phyloP scores from a whole-genome alignment of 1,140 invertebrate genomes.

The Polypedilum pembai region DNA sequence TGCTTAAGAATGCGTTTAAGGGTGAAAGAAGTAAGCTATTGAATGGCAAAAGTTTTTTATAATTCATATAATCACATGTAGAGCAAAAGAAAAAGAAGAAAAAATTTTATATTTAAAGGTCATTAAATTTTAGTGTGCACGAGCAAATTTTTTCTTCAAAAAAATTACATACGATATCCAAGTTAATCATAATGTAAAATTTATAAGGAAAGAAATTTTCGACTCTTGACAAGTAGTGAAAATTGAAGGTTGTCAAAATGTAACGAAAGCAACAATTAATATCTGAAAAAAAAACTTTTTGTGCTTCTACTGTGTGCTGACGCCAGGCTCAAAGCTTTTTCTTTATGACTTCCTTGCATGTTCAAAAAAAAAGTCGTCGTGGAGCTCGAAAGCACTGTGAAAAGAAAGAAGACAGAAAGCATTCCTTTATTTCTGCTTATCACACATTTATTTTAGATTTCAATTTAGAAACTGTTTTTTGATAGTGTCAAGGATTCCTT shows the following conservation, averaged over 20 bases:
- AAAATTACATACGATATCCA: neutral
- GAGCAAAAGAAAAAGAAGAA: too few species aligned
- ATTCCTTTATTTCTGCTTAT: conserved; percentile 1
- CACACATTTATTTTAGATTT: neutral
- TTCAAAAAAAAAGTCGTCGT: neutral
- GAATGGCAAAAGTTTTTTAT: neutral
- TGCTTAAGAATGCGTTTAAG: neutral
- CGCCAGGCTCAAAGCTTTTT: neutral
- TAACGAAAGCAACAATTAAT: conserved; percentile 12
- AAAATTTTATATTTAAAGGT: too few species aligned
- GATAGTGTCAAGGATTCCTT: conserved; percentile 1
- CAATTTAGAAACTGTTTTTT: neutral
- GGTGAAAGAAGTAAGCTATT: neutral
- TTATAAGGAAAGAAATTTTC: neutral
- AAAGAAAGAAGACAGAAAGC: neutral
- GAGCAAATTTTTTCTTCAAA: neutral
- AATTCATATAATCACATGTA: neutral
- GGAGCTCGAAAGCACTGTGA: neutral
- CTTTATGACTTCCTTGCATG: conserved; percentile 16
- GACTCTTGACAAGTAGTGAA: neutral
- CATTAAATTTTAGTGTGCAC: too few species aligned
- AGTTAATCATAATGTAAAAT: neutral
- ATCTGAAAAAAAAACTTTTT: neutral
- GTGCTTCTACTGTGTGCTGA: neutral
- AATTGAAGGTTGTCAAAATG: neutral